A percentile compares a stretch with the other conserved stretches of the same genome.
Conservation (phyloP, 2,113 vertebrate species). For the Peromyscus leucopus region DNA sequence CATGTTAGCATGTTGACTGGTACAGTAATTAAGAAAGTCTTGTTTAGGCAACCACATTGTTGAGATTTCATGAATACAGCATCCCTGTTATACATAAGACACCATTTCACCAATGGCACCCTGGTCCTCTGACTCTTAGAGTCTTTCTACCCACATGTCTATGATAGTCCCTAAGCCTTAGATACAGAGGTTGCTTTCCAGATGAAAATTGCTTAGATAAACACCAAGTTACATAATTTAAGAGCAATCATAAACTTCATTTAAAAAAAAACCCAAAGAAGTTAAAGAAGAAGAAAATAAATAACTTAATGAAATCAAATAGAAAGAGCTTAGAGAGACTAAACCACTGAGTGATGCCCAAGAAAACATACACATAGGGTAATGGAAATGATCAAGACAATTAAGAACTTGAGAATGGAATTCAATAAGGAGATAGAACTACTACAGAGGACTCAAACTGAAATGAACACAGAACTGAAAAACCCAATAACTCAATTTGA, state of each 20-base stretch:
- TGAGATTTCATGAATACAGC: no score
- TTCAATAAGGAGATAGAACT: neutral
- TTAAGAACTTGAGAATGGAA: neutral
- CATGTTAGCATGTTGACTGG: no score
- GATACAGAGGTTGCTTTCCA: neutral
- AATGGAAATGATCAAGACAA: neutral
- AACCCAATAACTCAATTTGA: neutral
- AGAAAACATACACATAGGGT: neutral
- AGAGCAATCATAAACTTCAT: neutral
- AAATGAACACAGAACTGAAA: neutral
- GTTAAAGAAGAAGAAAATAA: neutral
- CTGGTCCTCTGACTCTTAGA: neutral
- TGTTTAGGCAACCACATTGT: no score
- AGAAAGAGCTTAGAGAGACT: neutral
- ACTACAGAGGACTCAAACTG: neutral
- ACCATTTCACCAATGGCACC: neutral
- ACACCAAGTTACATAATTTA: neutral
- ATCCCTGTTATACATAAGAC: no score
- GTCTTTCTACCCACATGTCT: neutral
- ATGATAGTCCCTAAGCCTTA: neutral
- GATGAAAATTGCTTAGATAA: neutral
- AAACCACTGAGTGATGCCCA: neutral
- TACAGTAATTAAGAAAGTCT: no score
- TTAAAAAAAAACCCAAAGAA: neutral
- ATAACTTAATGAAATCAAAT: neutral